Percentiles rank a stretch among this genome's conserved stretches.
Evolutionary conservation across 2,888 invertebrate species (phyloP).

Genomic region (Trachelus tabidus): DNA sequence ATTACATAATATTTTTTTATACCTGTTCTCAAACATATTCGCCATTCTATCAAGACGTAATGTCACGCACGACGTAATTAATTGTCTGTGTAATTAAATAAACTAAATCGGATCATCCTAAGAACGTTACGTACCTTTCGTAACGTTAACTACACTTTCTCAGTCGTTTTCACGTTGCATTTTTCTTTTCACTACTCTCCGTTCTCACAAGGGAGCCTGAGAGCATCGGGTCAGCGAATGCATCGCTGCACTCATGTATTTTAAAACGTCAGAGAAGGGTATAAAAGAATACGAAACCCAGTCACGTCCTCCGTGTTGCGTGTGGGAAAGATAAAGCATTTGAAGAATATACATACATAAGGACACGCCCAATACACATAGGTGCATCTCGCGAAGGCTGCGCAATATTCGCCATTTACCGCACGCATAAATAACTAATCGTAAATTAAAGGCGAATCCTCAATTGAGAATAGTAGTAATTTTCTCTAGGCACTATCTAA

Average conservation of each 20-base stretch:
- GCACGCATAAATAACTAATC: neutral
- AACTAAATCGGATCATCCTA: neutral
- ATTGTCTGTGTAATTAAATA: neutral
- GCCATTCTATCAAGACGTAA: neutral
- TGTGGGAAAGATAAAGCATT: neutral
- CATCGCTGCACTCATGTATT: neutral
- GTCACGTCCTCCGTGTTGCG: neutral
- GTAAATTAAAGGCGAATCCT: neutral
- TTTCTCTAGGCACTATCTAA: neutral
- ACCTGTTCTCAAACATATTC: neutral
- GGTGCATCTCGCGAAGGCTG: neutral
- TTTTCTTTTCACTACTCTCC: neutral
- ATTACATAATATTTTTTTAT: neutral
- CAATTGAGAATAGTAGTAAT: neutral
- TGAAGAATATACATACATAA: neutral
- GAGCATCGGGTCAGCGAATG: neutral
- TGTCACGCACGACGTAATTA: neutral
- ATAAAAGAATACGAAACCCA: neutral
- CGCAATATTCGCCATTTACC: too few species aligned
- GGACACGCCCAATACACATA: neutral
- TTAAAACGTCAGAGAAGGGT: neutral
- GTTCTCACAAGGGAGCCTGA: neutral
- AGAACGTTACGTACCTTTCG: neutral
- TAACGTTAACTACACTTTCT: neutral
- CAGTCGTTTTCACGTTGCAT: neutral